phyloP scores from a whole-genome alignment of 1,140 invertebrate genomes.

The Steinernema feltiae region DNA sequence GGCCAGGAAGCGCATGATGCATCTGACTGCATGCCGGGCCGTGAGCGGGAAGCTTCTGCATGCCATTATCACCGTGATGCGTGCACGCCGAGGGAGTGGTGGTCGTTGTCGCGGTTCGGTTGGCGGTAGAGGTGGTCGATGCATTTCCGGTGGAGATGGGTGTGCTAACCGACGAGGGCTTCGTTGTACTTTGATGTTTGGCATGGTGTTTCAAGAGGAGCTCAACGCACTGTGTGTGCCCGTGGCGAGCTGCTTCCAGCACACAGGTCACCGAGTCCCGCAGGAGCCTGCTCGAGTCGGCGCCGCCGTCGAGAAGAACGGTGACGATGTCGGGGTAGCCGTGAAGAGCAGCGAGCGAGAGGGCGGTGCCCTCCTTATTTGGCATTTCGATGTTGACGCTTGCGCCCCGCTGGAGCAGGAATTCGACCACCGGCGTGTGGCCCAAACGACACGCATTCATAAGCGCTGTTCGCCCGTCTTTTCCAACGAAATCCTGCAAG shows the following conservation, averaged over 20 bases:
- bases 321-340: slow-evolving; percentile 88
- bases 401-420: slow-evolving; percentile 60
- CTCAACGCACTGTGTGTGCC: slow-evolving; percentile 88
- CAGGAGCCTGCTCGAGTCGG: slow-evolving; percentile 84
- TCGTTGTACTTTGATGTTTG: background rate
- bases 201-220: slow-evolving; percentile 66
- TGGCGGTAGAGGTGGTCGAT: background rate
- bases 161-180: no score
- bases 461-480: slow-evolving; percentile 62
- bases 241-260: slow-evolving; percentile 94
- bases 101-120: background rate
- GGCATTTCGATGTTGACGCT: slow-evolving; percentile 59
- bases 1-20: background rate
- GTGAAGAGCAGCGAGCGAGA: slow-evolving; percentile 67
- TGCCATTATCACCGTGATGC: background rate
- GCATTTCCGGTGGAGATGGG: background rate
- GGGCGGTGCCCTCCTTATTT: slow-evolving; percentile 61
- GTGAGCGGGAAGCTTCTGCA: background rate
- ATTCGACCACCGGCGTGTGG: slow-evolving; percentile 61
- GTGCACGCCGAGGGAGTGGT: background rate
- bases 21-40: background rate
- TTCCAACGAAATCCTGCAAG: slow-evolving; percentile 44
- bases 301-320: slow-evolving; percentile 76
- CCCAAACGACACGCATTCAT: slow-evolving; percentile 63
- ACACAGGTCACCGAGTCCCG: slow-evolving; percentile 95